Base-by-base conservation (phyloP, 2,888 invertebrate genomes). In the Agonopterix heracliana region DNA sequence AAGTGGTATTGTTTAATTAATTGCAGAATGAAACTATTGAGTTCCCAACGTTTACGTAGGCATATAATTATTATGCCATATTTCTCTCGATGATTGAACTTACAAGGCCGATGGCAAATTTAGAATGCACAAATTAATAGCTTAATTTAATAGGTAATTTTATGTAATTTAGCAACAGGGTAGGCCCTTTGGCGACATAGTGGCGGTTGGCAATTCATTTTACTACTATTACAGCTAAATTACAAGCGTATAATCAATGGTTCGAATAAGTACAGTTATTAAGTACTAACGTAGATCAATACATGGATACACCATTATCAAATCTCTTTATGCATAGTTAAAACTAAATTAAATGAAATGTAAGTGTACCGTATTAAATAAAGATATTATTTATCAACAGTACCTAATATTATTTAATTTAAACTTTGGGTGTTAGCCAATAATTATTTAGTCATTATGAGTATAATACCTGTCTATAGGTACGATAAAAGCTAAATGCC, bases 1-100 rank as follows among this genome's bases (percentile, higher is more conserved):
- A 74, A 71, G 63, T 72, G 66, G 71, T 70, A 72, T 73, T 77
- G 70, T 72, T 64, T 61, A 59, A 66, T 74, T 79, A 77, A 79
- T 78, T 77, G 71, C 57, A 52, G 56, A 70, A 26, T 26, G 26
- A 7, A 26, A 26, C 26, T 26, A 5, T 5, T 26, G 7, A 26
- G 26, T 26, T 26, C 5, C 26, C 26, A 26, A 7, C 26, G 26
- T 38, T 38, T 38, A 38, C 9, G 38, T 38, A 38, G 38, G 36
- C 5, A 38, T 34, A 38, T 34, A 43, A 48, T 44, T n/a, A 38
- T n/a, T n/a, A 48, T 11, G 44, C 26, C 7, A 48, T 48, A 48
- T 44, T 49, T 49, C 35, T 42, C 42, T 35, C n/a, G 14, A 46
- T 42, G 46, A 42, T 36, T 42, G 34, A 41, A n/a, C 34, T 14